Base-by-base conservation (phyloP, 2,113 vertebrate genomes). In the Hucho hucho region DNA sequence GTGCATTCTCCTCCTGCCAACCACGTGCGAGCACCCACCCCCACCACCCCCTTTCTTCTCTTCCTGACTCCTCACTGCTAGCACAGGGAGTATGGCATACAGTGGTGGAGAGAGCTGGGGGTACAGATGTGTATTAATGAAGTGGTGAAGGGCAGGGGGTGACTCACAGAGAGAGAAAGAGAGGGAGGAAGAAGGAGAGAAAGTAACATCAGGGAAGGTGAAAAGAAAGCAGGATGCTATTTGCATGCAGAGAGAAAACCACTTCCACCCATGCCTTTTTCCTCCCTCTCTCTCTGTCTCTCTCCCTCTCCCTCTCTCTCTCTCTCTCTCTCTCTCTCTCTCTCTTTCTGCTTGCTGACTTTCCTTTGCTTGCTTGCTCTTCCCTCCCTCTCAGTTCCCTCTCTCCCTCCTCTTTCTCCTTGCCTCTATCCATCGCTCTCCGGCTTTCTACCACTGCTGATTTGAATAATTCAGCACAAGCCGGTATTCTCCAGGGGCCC, bases 401-500 rank as follows among this genome's bases (percentile, higher is more conserved):
- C 43, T 70, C n/a, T 46, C 14, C 26, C 80, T 84, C 83, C 84
- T 83, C 81, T 82, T 78, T 80, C 84, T 85, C 81, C 82, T 86
- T 83, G 79, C 83, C 85, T 83, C 85, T 89, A 86, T 89, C 87
- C 87, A 87, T 90, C 89, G 85, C 49, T 49, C 32, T 68, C 26
- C 37, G 9, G 37, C 90, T 90, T 89, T 88, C 91, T 92, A 91
- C 93, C 92, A 81, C 1, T 58, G 59, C 89, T 86, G 86, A 89
- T 93, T 89, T 94, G 94, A 94, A 95, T 96, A 94, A 96, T 94
- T 94, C 95, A 95, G 91, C 72, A 81, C 86, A 86, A 91, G 86
- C 87, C 87, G 72, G 81, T 87, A 81, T 90, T 94, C 95, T 94
- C 93, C 79, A 89, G 94, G 95, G 95, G 92, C 92, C 94, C 74